Evolutionary conservation across 1,140 invertebrate genomes (phyloP).

Genomic region (Drosophila arizonae): DNA sequence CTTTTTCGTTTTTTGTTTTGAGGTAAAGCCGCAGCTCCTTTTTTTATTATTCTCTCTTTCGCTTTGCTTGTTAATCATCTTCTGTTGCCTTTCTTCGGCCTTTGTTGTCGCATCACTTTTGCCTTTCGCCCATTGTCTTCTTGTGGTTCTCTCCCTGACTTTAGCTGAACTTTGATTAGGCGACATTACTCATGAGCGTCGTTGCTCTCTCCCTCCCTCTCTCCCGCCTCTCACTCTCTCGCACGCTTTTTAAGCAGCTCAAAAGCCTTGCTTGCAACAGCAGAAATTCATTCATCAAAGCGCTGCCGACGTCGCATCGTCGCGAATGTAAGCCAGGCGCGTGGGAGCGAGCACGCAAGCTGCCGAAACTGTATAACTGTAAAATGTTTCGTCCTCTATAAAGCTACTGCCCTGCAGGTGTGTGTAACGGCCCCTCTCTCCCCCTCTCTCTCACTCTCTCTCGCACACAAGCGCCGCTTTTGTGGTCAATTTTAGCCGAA

Average conservation of each 20-base stretch:
- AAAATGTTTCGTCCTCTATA: constrained; percentile 50
- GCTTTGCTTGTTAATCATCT: constrained; percentile 19
- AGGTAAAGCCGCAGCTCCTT: constrained; percentile 13
- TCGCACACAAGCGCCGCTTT: background rate
- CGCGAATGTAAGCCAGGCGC: constrained; percentile 19
- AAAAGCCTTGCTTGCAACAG: background rate
- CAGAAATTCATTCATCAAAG: constrained; percentile 53
- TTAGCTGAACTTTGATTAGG: constrained; percentile 52
- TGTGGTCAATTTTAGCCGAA: constrained; percentile 15
- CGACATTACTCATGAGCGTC: constrained; percentile 10
- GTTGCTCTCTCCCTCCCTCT: background rate
- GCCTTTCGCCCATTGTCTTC: background rate
- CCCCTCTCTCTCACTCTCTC: background rate
- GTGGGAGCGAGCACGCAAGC: background rate
- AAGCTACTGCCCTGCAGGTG: constrained; percentile 13
- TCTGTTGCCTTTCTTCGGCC: background rate
- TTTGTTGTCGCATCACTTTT: constrained; percentile 21
- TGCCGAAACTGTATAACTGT: constrained; percentile 20
- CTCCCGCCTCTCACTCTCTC: background rate
- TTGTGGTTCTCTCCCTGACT: constrained; percentile 29
- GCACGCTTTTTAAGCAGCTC: constrained; percentile 4
- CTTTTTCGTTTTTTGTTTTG: background rate
- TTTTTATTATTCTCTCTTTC: constrained; percentile 7
- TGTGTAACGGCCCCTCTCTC: background rate
- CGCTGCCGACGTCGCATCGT: constrained; percentile 16